Evolutionary conservation across 1,140 invertebrate species (phyloP), one percentile per base, ranked within the genome.

Genomic region (Brachionus asplanchnoidis): DNA sequence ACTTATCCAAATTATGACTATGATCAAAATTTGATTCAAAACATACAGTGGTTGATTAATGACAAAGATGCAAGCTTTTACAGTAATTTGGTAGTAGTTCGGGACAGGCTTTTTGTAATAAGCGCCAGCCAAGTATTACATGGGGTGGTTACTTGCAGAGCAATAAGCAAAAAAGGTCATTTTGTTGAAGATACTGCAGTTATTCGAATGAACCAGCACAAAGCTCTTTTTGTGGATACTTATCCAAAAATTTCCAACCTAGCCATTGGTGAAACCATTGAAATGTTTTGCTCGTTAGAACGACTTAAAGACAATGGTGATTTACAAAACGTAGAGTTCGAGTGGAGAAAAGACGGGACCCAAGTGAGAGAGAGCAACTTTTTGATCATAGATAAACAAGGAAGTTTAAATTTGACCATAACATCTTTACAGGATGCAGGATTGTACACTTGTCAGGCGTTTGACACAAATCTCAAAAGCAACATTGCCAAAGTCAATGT

Each of bases 161-260:
- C 44, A 50, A 77, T 77, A 50, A 26, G 12, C 20, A 77, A 20
- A 12, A 32, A 77, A 14, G 73, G 44, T 6, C 9, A 77, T 46
- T 50, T 53, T 50, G 44, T 50, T 50, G 73, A 77, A 77, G 73
- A 77, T 20, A 77, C 73, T 50, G 73, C 73, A 3, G 73, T 77
- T 11, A 77, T 77, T 26, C 17, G 44, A 77, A 28, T 77, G 42
- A 50, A 77, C 42, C 26, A 46, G 11, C 26, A 26, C 23, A 46
- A 50, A 5, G 9, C 73, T 26, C 11, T 77, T 26, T 36, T 26
- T 23, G 42, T 50, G 7, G 73, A 77, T 20, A 77, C 42, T 26
- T 77, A 50, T n/a, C 73, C 73, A 20, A 77, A 77, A 50, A 77
- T 77, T 0, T 14, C 42, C 20, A 77, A 77, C 53, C n/a, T 46